Evolutionary conservation across 2,113 vertebrate species (phyloP).

Genomic region (rabbit (Oryctolagus cuniculus)): DNA sequence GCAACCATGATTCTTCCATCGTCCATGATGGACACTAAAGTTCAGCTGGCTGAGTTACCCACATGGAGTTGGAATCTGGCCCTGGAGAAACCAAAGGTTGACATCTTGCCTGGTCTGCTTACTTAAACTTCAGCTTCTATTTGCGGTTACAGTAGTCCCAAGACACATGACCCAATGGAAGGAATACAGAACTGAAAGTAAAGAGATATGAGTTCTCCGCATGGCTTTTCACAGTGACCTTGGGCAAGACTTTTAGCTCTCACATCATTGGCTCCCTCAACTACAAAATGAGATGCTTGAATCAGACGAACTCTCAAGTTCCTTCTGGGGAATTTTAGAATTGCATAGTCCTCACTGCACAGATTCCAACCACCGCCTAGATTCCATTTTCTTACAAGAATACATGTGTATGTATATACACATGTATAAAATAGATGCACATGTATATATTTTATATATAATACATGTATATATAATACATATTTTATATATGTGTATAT

Average conservation of each 20-base stretch:
- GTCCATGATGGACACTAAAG: neutral
- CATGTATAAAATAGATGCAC: too few species aligned
- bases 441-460: too few species aligned
- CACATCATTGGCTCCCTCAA: constrained; percentile 4
- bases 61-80: constrained; percentile 10
- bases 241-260: constrained; percentile 19
- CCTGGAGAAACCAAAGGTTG: constrained; percentile 51
- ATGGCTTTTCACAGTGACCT: neutral
- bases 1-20: neutral
- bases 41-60: neutral
- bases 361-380: neutral
- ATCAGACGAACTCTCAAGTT: constrained; percentile 2
- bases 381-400: constrained; percentile 29
- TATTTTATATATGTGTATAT: too few species aligned
- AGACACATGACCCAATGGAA: constrained; percentile 34
- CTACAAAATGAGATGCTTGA: constrained; percentile 1
- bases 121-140: constrained; percentile 45
- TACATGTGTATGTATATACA: too few species aligned
- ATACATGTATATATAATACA: too few species aligned
- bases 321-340: constrained; percentile 41
- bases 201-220: constrained; percentile 1
- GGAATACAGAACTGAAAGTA: constrained; percentile 9
- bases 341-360: neutral
- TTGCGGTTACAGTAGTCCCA: constrained; percentile 47
- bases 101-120: constrained; percentile 45